Evolutionary conservation across 2,113 vertebrate genomes (phyloP), one percentile per base, ranked within the genome.

Genomic region (Rallus limicola): DNA sequence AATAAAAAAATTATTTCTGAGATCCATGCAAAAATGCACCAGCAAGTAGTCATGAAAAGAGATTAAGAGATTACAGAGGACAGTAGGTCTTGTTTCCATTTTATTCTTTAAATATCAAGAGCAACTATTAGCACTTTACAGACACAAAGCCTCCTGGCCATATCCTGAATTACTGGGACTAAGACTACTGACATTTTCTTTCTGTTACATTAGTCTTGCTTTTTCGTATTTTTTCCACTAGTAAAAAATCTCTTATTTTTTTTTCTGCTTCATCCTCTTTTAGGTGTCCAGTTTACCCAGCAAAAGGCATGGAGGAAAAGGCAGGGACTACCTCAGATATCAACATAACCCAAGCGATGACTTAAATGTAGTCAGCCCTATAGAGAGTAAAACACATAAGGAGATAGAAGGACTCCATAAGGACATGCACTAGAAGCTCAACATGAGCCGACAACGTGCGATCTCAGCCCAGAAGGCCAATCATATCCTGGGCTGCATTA

Each of bases 181-280:
- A 26, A 26, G 21, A 84, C 85, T 60, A 93, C 34, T 50, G 52
- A 90, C 8, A 58, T 62, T 85, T 88, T 89, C 80, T 34, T 44
- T 38, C 50, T 85, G 31, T 81, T 92, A 88, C 38, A 40, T 65
- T 74, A 62, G 69, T 71, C 42, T 82, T 72, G 28, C 69, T 64
- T 21, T 33, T 64, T 86, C 48, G 48, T 89, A 87, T 64, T 93
- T 92, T 92, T 97, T 97, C 75, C 48, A 78, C 14, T 15, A 48
- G 29, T 72, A 83, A 91, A 92, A 74, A 72, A 18, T 46, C 44
- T 79, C 34, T 67, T 36, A 36, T 36, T 38, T 5, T 89, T 64
- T 86, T 87, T 31, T 68, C 3, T 31, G 33, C 82, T 92, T 40
- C 11, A 65, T 60, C 26, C 15, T 46, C 38, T 64, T 89, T 71